These are phyloP conservation scores for Dascillus cervinus DNA, from an alignment of 2,888 invertebrate species.

Conservation along the genomic window DNA sequence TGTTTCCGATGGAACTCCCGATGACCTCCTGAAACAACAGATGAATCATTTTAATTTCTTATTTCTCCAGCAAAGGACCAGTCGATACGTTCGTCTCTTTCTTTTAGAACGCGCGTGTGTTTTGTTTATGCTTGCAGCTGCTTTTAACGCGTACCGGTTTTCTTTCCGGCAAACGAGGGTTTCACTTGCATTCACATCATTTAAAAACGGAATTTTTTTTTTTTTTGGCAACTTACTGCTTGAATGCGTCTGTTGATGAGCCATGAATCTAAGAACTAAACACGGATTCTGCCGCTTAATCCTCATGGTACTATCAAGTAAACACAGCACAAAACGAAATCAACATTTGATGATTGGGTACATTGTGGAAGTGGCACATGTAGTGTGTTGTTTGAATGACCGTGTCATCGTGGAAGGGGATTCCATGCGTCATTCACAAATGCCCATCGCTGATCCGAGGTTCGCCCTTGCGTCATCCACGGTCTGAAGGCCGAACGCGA, in stretches of 20 bases:
- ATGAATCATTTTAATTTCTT: too few species aligned
- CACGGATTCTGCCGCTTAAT: constrained; percentile 59
- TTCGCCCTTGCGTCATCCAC: constrained; percentile 19
- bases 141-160: too few species aligned
- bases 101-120: too few species aligned
- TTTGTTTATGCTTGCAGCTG: too few species aligned
- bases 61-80: too few species aligned
- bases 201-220: too few species aligned
- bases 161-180: too few species aligned
- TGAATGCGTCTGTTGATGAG: constrained; percentile 37
- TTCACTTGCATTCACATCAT: too few species aligned
- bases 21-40: constrained; percentile 52
- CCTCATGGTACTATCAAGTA: constrained; percentile 50
- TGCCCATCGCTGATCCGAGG: constrained; percentile 16
- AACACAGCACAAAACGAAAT: too few species aligned
- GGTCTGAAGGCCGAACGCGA: constrained; percentile 17
- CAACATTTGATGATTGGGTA: too few species aligned
- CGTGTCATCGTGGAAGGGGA: constrained; percentile 16
- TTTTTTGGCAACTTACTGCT: constrained; percentile 19
- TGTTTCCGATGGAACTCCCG: constrained; percentile 63
- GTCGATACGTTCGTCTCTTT: too few species aligned
- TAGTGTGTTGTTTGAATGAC: constrained; percentile 14
- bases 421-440: constrained; percentile 22
- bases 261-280: constrained; percentile 54
- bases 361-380: too few species aligned